Conservation (phyloP, 2,888 invertebrate genomes). For the Octodonta nipae region DNA sequence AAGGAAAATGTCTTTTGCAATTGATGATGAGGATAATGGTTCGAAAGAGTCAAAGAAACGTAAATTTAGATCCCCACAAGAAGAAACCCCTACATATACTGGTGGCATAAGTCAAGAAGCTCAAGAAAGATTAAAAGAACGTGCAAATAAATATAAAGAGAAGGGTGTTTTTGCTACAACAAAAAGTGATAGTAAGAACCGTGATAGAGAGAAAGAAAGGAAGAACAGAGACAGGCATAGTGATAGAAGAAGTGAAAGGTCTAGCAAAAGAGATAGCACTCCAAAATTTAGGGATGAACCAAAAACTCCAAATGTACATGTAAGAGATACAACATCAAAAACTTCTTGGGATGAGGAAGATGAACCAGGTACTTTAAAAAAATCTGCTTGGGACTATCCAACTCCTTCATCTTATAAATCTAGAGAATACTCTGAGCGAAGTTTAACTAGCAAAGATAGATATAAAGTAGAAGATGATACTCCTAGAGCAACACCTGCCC, state of each 20-base stretch:
- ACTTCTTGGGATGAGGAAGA: slow-evolving; percentile 76
- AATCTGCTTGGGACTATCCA: slow-evolving; percentile 86
- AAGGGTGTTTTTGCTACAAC: slow-evolving; percentile 61
- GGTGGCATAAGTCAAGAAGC: slow-evolving; percentile 80
- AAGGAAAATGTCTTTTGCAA: slow-evolving; percentile 49
- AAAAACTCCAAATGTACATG: slow-evolving; percentile 59
- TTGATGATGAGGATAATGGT: slow-evolving; percentile 39
- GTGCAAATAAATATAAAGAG: slow-evolving; percentile 44
- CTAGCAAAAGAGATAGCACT: slow-evolving; percentile 29
- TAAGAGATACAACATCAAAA: slow-evolving; percentile 50
- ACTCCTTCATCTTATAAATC: slow-evolving; percentile 54
- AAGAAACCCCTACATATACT: slow-evolving; percentile 88
- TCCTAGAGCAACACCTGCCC: slow-evolving; percentile 73
- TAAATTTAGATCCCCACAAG: slow-evolving; percentile 63
- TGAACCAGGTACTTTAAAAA: slow-evolving; percentile 43
- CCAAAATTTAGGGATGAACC: slow-evolving; percentile 74
- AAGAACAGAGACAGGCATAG: slow-evolving; percentile 28
- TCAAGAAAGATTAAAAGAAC: slow-evolving; percentile 55
- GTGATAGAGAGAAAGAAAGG: slow-evolving; percentile 14
- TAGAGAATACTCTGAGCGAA: slow-evolving; percentile 5
- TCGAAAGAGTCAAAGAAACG: slow-evolving; percentile 34
- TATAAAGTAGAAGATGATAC: slow-evolving; percentile 46
- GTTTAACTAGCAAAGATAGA: slow-evolving; percentile 9
- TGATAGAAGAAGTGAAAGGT: slow-evolving; percentile 28
- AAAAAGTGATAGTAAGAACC: slow-evolving; percentile 33